Percentiles rank a stretch among this genome's conserved stretches.
These are phyloP conservation scores for Brachypalpus laphriformis DNA, from an alignment of 2,888 invertebrate genomes.

Conservation along the genomic window DNA sequence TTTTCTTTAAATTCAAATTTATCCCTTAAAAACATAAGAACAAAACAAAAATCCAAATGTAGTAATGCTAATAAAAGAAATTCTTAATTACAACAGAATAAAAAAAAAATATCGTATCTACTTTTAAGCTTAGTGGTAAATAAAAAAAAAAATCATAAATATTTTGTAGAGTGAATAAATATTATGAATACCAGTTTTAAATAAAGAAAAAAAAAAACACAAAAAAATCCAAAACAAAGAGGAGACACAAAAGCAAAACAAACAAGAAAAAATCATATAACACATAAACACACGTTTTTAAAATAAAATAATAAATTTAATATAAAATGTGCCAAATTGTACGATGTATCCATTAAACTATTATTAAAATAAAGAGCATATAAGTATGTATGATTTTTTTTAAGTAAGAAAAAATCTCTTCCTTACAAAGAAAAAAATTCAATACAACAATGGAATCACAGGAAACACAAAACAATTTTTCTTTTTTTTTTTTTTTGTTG, in stretches of 20 bases:
- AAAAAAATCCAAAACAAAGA: slow-evolving; percentile 37
- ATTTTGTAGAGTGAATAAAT: slow-evolving; percentile 72
- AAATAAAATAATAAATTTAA: slow-evolving; percentile 69
- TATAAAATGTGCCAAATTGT: slow-evolving; percentile 82
- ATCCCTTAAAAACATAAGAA: slow-evolving; percentile 46
- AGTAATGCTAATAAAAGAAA: slow-evolving; percentile 62
- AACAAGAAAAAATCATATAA: slow-evolving; percentile 59
- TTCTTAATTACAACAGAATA: slow-evolving; percentile 29
- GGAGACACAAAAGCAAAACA: slow-evolving; percentile 59
- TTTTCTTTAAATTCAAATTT: slow-evolving; percentile 46
- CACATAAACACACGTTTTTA: slow-evolving; percentile 69
- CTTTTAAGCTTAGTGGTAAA: slow-evolving; percentile 73
- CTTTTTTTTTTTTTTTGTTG: neutral
- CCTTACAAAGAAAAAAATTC: slow-evolving; percentile 70
- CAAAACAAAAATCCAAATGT: slow-evolving; percentile 44
- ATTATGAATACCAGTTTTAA: slow-evolving; percentile 65
- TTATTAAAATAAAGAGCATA: slow-evolving; percentile 76
- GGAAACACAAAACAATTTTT: slow-evolving; percentile 36
- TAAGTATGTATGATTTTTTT: slow-evolving; percentile 68
- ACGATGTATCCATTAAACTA: slow-evolving; percentile 80
- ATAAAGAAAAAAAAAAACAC: slow-evolving; percentile 23
- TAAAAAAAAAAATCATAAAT: slow-evolving; percentile 62
- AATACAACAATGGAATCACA: slow-evolving; percentile 41
- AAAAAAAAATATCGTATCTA: slow-evolving; percentile 68
- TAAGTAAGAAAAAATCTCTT: slow-evolving; percentile 59